A percentile compares a stretch with the other conserved stretches of the same genome.
These are phyloP conservation scores for Trididemnum clinides DNA, from an alignment of 23 tunicate species.

Conservation along the genomic window DNA sequence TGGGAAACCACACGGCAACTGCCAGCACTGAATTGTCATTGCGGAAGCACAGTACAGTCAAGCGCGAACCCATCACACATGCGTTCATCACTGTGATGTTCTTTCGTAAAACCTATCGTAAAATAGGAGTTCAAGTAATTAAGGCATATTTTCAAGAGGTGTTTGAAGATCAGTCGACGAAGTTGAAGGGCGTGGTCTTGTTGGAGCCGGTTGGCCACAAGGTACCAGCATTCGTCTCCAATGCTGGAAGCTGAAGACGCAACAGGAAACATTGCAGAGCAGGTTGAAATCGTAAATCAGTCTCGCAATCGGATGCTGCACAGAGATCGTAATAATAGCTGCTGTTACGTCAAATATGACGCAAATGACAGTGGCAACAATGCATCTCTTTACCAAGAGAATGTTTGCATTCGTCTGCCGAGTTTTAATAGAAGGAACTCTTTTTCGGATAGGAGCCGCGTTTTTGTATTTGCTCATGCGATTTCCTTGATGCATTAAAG, in stretches of 20 bases:
- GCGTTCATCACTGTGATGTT: too few species aligned
- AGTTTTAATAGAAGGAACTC: too few species aligned
- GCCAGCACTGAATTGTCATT: too few species aligned
- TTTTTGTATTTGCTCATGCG: background rate
- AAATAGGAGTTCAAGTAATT: too few species aligned
- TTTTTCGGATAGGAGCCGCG: too few species aligned
- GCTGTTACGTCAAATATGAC: conserved; percentile 50
- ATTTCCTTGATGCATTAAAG: conserved; percentile 24
- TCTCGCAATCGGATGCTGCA: conserved; percentile 38
- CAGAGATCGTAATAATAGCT: conserved; percentile 43
- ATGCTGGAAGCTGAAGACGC: conserved; percentile 49
- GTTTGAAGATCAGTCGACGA: too few species aligned
- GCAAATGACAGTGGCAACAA: conserved; percentile 24
- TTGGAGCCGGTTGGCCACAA: background rate
- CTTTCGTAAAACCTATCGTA: too few species aligned
- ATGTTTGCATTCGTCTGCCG: too few species aligned
- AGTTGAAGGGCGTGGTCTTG: background rate
- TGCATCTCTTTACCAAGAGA: conserved; percentile 48
- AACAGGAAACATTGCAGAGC: conserved; percentile 41
- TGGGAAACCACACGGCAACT: too few species aligned
- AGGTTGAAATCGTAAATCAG: conserved; percentile 59
- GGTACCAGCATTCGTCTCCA: conserved; percentile 44
- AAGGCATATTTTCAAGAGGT: too few species aligned
- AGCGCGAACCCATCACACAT: too few species aligned
- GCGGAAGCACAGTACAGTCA: too few species aligned